Evolutionary conservation across 2,888 invertebrate species (phyloP).

Genomic region (Schizaphis graminum): DNA sequence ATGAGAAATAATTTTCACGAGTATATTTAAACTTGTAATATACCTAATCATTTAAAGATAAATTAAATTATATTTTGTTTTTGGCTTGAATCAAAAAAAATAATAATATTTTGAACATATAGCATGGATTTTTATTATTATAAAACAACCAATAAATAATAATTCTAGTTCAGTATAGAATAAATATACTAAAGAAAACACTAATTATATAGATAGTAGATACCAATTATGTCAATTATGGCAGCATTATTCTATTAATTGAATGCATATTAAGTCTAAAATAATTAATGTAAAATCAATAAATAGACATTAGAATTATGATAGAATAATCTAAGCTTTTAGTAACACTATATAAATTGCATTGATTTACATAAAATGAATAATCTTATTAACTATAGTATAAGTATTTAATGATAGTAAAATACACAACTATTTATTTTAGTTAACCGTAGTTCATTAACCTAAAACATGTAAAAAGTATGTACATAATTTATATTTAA

Average conservation of each 20-base stretch:
- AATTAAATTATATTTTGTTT: background rate
- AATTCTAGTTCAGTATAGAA: background rate
- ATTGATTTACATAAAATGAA: too few relatives aligned
- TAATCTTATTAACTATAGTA: background rate
- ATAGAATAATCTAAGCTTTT: background rate
- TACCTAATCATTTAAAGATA: background rate
- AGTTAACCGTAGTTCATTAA: background rate
- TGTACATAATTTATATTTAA: background rate
- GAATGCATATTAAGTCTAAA: background rate
- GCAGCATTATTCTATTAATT: too few relatives aligned
- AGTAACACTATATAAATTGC: background rate
- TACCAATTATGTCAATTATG: background rate
- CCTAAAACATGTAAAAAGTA: background rate
- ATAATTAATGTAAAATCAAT: background rate
- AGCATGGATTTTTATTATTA: background rate
- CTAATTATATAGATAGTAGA: background rate
- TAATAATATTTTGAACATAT: background rate
- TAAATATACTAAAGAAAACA: background rate
- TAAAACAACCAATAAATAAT: background rate
- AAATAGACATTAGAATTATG: background rate
- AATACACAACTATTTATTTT: background rate
- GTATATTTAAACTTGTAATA: background rate
- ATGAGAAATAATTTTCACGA: background rate
- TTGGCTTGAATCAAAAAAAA: background rate
- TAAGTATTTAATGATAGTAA: background rate